phyloP scores from a whole-genome alignment of 1,140 invertebrate species.

The Zaprionus taronus region DNA sequence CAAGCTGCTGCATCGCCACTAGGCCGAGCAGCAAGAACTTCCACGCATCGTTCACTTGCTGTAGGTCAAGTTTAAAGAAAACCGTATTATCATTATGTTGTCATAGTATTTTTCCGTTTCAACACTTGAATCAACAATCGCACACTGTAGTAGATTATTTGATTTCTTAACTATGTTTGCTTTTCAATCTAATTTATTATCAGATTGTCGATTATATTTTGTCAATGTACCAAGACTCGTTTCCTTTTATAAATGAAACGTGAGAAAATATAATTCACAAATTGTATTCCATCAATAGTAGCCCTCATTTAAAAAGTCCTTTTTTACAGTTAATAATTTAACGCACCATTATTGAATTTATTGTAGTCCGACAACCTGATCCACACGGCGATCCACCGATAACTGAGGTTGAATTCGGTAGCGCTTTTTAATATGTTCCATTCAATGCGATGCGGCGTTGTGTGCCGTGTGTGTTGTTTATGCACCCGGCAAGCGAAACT shows the following conservation, averaged over 20 bases:
- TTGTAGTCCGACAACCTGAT: background rate
- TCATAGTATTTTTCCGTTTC: background rate
- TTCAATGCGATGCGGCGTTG: background rate
- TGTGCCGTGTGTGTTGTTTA: background rate
- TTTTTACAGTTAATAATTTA: background rate
- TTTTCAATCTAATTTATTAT: background rate
- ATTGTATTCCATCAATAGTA: too few relatives aligned
- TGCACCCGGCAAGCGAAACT: too few relatives aligned
- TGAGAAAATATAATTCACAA: too few relatives aligned
- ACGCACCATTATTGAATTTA: background rate
- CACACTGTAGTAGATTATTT: background rate
- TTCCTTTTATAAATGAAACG: too few relatives aligned
- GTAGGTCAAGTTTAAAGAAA: slow-evolving; percentile 34
- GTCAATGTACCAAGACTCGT: too few relatives aligned
- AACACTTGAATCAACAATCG: background rate
- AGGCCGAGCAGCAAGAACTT: slow-evolving; percentile 39
- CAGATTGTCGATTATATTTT: background rate
- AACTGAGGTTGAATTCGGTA: background rate
- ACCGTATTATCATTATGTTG: background rate
- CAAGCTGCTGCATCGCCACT: slow-evolving; percentile 52
- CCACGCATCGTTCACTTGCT: slow-evolving; percentile 63
- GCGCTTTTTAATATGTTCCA: background rate
- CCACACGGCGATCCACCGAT: background rate
- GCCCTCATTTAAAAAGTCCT: too few relatives aligned
- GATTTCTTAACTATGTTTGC: background rate